Evolutionary conservation across 2,113 vertebrate genomes (phyloP).

Genomic region (Calidris pugnax): DNA sequence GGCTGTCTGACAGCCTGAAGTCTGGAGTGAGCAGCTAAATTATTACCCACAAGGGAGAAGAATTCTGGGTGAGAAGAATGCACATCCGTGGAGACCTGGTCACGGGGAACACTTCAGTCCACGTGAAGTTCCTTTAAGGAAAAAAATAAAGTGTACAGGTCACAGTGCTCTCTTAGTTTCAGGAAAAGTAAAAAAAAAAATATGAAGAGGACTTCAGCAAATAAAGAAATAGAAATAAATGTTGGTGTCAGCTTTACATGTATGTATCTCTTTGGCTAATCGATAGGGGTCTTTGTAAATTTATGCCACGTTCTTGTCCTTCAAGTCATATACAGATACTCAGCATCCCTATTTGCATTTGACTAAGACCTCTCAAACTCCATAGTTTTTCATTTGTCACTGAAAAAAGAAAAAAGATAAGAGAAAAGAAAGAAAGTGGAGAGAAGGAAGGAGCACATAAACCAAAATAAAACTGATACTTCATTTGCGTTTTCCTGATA

Average conservation of each 20-base stretch:
- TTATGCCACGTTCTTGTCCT: neutral
- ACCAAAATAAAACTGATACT: conserved; percentile 64
- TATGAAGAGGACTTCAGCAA: neutral
- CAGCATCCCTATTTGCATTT: neutral
- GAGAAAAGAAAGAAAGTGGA: neutral
- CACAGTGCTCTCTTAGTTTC: neutral
- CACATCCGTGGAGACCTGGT: neutral
- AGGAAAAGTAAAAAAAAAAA: neutral
- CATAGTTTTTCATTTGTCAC: neutral
- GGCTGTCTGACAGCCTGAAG: neutral
- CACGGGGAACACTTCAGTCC: neutral
- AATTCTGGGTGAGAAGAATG: neutral
- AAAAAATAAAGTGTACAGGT: neutral
- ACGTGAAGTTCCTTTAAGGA: neutral
- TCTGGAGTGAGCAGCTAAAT: neutral
- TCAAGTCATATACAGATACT: neutral
- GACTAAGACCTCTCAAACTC: neutral
- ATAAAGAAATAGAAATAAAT: neutral
- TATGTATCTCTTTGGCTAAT: neutral
- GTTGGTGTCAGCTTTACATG: neutral
- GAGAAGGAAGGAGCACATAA: neutral
- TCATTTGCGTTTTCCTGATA: conserved; percentile 63
- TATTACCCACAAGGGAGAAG: neutral
- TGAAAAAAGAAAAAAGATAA: neutral
- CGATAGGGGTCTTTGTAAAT: neutral